Evolutionary conservation across 2,888 invertebrate genomes (phyloP).

Genomic region (Dascillus cervinus): DNA sequence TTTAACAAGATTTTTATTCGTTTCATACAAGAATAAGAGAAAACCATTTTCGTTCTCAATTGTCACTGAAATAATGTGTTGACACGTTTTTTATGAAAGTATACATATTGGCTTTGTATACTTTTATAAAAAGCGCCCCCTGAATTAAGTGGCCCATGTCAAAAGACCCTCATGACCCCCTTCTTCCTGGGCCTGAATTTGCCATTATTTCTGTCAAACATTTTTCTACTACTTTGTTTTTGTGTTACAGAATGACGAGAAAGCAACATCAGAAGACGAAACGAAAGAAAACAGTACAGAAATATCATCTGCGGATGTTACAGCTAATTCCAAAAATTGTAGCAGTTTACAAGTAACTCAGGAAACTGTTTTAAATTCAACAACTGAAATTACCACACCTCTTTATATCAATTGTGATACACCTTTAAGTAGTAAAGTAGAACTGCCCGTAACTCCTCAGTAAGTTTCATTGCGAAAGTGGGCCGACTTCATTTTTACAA

Average conservation of each 20-base stretch:
- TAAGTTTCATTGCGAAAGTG: slow-evolving; percentile 17
- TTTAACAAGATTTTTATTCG: no score
- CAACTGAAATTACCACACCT: slow-evolving; percentile 21
- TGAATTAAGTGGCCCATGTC: no score
- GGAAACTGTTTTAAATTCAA: slow-evolving; percentile 1
- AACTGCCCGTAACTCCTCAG: slow-evolving; percentile 21
- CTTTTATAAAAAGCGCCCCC: no score
- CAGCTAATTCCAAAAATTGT: not conserved
- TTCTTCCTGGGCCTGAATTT: no score
- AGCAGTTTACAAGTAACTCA: slow-evolving; percentile 1
- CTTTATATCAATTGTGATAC: slow-evolving; percentile 36
- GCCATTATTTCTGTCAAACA: not conserved
- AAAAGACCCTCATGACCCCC: no score
- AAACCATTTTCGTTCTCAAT: no score
- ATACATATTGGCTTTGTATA: no score
- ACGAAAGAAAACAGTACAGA: slow-evolving; percentile 29
- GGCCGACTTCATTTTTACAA: slow-evolving; percentile 2
- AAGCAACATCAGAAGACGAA: slow-evolving; percentile 30
- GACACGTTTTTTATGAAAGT: no score
- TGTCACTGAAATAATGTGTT: no score
- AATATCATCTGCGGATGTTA: not conserved
- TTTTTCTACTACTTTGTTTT: not conserved
- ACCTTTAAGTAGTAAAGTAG: slow-evolving; percentile 13
- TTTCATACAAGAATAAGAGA: no score
- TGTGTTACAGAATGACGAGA: slow-evolving; percentile 16